Conservation (phyloP, 2,888 invertebrate genomes). For the Coremacera marginata region DNA sequence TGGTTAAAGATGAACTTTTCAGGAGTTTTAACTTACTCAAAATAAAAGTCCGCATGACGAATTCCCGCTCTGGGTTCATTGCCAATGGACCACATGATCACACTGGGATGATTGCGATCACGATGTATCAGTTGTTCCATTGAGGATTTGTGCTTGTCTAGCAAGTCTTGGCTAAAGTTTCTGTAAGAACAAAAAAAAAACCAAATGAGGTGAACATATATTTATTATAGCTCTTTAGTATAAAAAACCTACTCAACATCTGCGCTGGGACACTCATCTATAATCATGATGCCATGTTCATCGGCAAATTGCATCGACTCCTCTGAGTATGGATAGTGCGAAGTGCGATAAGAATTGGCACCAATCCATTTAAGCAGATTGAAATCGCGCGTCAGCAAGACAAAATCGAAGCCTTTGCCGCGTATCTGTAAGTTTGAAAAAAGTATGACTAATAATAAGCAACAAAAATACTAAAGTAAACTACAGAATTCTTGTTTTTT, state of each 20-base stretch:
- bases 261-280: slow-evolving; percentile 95
- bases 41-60: slow-evolving; percentile 81
- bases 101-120: slow-evolving; percentile 95
- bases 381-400: slow-evolving; percentile 90
- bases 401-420: slow-evolving; percentile 93
- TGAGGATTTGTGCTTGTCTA: slow-evolving; percentile 86
- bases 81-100: slow-evolving; percentile 96
- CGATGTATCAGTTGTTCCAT: slow-evolving; percentile 87
- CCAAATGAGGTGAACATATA: background rate
- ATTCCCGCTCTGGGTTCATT: slow-evolving; percentile 89
- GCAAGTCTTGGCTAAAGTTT: slow-evolving; percentile 76
- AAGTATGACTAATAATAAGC: slow-evolving; percentile 5
- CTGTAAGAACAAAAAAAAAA: slow-evolving; percentile 71
- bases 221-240: background rate
- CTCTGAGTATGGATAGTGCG: slow-evolving; percentile 98
- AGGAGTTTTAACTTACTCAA: slow-evolving; percentile 76
- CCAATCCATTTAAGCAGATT: slow-evolving; percentile 95
- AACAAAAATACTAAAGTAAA: background rate
- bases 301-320: slow-evolving; percentile 96
- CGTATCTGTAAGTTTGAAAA: slow-evolving; percentile 74
- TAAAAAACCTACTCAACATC: slow-evolving; percentile 80
- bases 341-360: slow-evolving; percentile 94
- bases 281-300: slow-evolving; percentile 91
- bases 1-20: too few relatives aligned
- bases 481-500: too few relatives aligned